A percentile compares a stretch with the other conserved stretches of the same genome.
phyloP scores from a whole-genome alignment of 2,888 invertebrate species.

The Polydrusus tereticollis region DNA sequence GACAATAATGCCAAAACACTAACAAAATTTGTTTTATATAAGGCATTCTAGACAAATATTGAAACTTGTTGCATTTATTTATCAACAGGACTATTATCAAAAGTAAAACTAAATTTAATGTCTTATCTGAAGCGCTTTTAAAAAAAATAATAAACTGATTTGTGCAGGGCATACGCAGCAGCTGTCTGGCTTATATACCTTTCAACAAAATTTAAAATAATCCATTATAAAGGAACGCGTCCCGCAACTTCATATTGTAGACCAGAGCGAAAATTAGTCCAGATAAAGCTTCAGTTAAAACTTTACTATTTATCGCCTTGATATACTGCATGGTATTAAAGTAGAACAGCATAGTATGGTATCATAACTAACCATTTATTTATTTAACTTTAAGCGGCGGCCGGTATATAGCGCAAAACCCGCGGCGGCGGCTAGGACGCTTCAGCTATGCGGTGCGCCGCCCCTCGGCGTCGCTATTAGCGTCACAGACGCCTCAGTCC shows the following conservation, averaged over 20 bases:
- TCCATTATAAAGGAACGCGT: background rate
- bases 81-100: no score
- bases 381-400: conserved; percentile 38
- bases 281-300: conserved; percentile 11
- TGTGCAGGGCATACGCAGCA: no score
- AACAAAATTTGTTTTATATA: no score
- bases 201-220: background rate
- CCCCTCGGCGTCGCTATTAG: conserved; percentile 40
- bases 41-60: no score
- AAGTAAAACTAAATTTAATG: no score
- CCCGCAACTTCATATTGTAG: background rate
- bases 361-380: conserved; percentile 40
- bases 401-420: conserved; percentile 42
- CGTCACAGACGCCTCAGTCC: conserved; percentile 43
- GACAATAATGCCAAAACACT: no score
- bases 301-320: conserved; percentile 17
- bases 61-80: no score
- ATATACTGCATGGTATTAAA: conserved; percentile 34
- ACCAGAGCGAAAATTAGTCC: background rate
- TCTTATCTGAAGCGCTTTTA: no score
- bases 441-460: conserved; percentile 38
- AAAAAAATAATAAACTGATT: no score
- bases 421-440: conserved; percentile 40
- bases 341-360: conserved; percentile 28
- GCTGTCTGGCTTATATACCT: no score